Conservation (phyloP, 2,888 invertebrate genomes). For the Pachydiplax longipennis region DNA sequence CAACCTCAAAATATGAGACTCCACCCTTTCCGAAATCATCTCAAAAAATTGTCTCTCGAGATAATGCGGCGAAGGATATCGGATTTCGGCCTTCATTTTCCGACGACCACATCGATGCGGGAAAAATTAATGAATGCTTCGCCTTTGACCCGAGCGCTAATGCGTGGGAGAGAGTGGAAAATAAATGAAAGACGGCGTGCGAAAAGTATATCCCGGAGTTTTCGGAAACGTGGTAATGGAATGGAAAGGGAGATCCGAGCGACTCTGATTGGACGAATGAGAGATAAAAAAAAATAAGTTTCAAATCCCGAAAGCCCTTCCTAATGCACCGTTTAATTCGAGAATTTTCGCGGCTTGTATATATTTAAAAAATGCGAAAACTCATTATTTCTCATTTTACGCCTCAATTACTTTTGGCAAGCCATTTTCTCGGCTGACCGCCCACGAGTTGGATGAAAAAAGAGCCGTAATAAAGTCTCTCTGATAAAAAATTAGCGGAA, state of each 20-base stretch:
- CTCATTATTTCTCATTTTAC: background rate
- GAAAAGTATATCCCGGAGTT: background rate
- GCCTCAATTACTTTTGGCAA: background rate
- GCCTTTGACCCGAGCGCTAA: background rate
- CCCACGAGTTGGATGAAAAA: background rate
- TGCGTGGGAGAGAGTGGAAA: background rate
- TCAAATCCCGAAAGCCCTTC: background rate
- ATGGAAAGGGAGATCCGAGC: background rate
- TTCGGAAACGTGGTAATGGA: background rate
- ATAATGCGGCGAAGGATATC: background rate
- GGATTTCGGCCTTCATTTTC: background rate
- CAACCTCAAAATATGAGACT: too few species aligned
- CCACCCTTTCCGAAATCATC: background rate
- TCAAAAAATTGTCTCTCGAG: background rate
- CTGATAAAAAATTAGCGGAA: background rate
- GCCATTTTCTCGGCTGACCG: background rate
- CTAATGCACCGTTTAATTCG: slow-evolving; percentile 15
- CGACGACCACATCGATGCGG: background rate
- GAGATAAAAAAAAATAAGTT: background rate
- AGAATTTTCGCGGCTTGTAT: background rate
- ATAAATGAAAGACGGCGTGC: background rate
- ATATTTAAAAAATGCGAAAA: background rate
- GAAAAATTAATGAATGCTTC: background rate
- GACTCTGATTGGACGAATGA: background rate
- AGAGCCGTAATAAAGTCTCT: background rate